These are phyloP conservation scores for Notothenia coriiceps DNA, from an alignment of 2,113 vertebrate species.

Conservation along the genomic window DNA sequence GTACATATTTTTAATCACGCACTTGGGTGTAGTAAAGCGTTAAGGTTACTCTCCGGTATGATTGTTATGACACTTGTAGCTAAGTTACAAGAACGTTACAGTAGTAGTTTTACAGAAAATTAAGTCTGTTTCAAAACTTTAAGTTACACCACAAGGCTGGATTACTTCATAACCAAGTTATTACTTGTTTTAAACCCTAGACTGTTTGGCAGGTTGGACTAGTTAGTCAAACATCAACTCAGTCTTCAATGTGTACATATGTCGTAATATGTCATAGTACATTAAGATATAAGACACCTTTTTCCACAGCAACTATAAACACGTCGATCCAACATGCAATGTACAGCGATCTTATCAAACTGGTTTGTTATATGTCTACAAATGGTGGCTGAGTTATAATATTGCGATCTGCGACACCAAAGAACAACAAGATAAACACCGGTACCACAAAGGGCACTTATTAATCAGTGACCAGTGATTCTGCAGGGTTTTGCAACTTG, in stretches of 20 bases:
- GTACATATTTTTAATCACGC: not conserved
- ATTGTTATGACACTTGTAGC: conserved; percentile 49
- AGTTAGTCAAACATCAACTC: not conserved
- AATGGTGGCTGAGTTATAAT: not conserved
- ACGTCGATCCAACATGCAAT: not conserved
- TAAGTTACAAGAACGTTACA: not conserved
- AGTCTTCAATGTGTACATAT: not conserved
- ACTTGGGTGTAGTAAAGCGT: not conserved
- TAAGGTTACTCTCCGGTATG: not conserved
- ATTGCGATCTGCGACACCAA: not conserved
- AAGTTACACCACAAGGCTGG: not conserved
- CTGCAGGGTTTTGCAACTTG: conserved; percentile 8
- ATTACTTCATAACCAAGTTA: not conserved
- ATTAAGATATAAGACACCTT: no score
- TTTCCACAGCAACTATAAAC: not conserved
- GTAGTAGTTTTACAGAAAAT: not conserved
- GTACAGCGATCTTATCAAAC: not conserved
- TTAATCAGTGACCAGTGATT: conserved; percentile 27
- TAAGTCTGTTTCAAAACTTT: not conserved
- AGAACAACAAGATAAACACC: not conserved
- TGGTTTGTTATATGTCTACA: not conserved
- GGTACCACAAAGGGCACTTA: not conserved
- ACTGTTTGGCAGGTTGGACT: not conserved
- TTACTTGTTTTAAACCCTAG: not conserved
- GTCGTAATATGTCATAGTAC: not conserved